phyloP scores from a whole-genome alignment of 2,888 invertebrate genomes.

The Parnassius apollo region DNA sequence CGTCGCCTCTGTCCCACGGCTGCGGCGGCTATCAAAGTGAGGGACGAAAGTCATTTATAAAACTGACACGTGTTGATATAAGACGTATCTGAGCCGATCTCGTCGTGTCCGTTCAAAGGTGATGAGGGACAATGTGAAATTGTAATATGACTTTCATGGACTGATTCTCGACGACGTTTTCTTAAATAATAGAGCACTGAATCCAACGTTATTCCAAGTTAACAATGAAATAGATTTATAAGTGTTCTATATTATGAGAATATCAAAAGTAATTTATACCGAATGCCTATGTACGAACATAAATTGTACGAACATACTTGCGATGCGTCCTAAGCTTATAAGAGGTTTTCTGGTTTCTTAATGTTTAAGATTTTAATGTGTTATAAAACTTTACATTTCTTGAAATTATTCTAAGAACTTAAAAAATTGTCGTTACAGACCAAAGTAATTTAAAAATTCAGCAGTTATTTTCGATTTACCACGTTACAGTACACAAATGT shows the following conservation, averaged over 20 bases:
- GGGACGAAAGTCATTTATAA: constrained; percentile 58
- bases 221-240: no score
- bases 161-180: neutral
- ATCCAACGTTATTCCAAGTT: no score
- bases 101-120: constrained; percentile 26
- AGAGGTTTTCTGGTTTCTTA: no score
- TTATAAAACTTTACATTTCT: no score
- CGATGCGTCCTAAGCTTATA: no score
- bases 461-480: constrained; percentile 23
- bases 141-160: neutral
- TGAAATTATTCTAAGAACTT: no score
- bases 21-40: constrained; percentile 48
- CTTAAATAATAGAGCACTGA: no score
- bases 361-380: no score
- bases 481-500: constrained; percentile 23
- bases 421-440: constrained; percentile 6
- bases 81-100: constrained; percentile 36
- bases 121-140: constrained; percentile 12
- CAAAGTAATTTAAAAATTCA: neutral
- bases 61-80: constrained; percentile 65
- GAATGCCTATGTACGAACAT: no score
- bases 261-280: no score
- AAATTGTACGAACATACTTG: no score
- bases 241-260: no score
- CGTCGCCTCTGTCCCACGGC: constrained; percentile 48